Conservation (phyloP, 2,888 invertebrate species). For the Drosophila eohydei region DNA sequence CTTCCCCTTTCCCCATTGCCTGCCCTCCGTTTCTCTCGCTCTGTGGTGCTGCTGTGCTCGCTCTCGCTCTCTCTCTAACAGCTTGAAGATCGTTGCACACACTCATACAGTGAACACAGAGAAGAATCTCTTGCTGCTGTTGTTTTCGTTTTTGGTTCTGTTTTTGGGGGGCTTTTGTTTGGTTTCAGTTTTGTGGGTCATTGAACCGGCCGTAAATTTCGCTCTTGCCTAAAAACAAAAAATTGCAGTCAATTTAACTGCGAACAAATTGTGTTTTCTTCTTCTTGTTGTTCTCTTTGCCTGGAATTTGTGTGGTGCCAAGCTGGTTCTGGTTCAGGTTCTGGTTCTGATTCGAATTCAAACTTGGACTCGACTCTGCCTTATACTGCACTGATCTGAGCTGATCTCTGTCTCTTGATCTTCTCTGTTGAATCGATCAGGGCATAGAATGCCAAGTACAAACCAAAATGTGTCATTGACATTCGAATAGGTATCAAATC, state of each 20-base stretch:
- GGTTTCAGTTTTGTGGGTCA: conserved; percentile 70
- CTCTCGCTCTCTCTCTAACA: conserved; percentile 44
- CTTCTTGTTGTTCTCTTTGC: conserved; percentile 1
- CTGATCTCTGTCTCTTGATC: background rate
- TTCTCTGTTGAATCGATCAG: background rate
- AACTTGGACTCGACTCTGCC: background rate
- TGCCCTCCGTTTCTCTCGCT: background rate
- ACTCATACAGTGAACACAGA: background rate
- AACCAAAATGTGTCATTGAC: background rate
- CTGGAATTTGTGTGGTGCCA: conserved; percentile 56
- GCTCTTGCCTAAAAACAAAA: conserved; percentile 76
- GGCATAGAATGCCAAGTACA: background rate
- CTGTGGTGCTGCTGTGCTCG: background rate
- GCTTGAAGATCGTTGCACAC: conserved; percentile 27
- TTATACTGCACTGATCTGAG: conserved; percentile 2
- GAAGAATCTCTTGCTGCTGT: conserved; percentile 60
- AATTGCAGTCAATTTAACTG: conserved; percentile 73
- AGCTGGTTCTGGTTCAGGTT: conserved; percentile 10
- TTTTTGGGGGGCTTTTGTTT: conserved; percentile 66
- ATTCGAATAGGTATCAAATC: background rate
- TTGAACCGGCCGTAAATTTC: conserved; percentile 69
- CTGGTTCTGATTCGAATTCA: conserved; percentile 1
- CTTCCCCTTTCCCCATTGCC: background rate
- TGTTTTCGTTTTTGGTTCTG: conserved; percentile 54
- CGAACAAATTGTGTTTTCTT: conserved; percentile 45